Conservation (phyloP, 2,888 invertebrate genomes). For the Stenolophus ochropezus region DNA sequence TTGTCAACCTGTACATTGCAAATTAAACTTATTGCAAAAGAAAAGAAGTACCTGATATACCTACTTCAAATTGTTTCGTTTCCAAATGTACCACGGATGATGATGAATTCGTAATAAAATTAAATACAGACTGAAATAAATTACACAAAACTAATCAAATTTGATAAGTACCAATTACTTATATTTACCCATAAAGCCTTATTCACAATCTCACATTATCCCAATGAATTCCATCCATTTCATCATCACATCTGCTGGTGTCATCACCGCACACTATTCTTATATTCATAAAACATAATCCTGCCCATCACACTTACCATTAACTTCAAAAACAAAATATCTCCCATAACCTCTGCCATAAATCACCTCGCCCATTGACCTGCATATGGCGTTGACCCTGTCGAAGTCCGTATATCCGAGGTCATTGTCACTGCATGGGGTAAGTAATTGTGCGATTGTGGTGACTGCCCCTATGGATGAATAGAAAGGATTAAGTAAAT, state of each 20-base stretch:
- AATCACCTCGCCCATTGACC: conserved; percentile 17
- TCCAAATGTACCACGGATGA: no score
- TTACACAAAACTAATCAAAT: no score
- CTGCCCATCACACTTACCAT: conserved; percentile 21
- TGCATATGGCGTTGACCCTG: conserved; percentile 32
- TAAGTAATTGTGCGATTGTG: conserved; percentile 15
- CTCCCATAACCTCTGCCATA: neutral
- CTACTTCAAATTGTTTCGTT: no score
- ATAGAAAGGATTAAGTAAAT: conserved; percentile 68
- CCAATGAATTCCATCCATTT: neutral
- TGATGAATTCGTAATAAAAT: no score
- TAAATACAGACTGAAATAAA: no score
- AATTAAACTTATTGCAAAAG: no score
- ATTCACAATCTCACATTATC: neutral
- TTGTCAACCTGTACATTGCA: no score
- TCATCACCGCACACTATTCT: conserved; percentile 18
- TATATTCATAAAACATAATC: conserved; percentile 42
- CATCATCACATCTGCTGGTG: conserved; percentile 27
- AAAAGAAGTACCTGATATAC: no score
- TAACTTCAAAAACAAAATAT: conserved; percentile 37
- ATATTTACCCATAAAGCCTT: neutral
- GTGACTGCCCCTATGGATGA: neutral
- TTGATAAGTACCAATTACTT: no score
- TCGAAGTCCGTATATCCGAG: neutral
- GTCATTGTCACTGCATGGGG: conserved; percentile 20